These are phyloP conservation scores for Terebella lapidaria DNA, from an alignment of 2,888 invertebrate genomes.

Conservation along the genomic window DNA sequence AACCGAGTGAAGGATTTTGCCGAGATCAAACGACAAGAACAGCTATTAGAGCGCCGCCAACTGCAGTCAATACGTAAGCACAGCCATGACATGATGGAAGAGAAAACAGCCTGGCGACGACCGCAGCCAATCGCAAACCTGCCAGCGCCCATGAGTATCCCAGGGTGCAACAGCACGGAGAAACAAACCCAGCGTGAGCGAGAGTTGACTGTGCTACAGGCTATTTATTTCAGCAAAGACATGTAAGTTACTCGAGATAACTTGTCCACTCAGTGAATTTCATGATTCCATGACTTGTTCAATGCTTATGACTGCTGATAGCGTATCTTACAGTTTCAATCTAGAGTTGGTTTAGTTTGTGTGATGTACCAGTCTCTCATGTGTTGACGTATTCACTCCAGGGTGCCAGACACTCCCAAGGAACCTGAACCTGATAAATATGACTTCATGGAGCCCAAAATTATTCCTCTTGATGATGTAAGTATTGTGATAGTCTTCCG, in stretches of 20 bases:
- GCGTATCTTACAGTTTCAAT: too few species aligned
- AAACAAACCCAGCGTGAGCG: conserved; percentile 80
- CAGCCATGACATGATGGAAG: conserved; percentile 21
- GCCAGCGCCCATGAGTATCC: conserved; percentile 37
- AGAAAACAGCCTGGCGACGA: conserved; percentile 62
- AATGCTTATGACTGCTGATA: too few species aligned
- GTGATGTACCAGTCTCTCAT: too few species aligned
- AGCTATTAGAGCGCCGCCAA: conserved; percentile 66
- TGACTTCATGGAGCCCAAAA: conserved; percentile 69
- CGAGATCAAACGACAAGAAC: conserved; percentile 87
- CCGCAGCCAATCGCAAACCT: conserved; percentile 64
- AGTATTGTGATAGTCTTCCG: conserved; percentile 24
- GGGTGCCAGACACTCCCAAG: conserved; percentile 77
- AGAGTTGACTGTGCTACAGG: conserved; percentile 71
- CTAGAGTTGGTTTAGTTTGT: too few species aligned
- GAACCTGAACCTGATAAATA: conserved; percentile 84
- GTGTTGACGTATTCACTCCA: conserved; percentile 30
- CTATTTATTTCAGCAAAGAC: conserved; percentile 51
- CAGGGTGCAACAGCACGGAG: conserved; percentile 69
- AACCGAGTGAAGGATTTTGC: conserved; percentile 74
- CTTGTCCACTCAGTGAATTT: conserved; percentile 15
- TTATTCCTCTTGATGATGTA: conserved; percentile 82
- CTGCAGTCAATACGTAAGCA: conserved; percentile 43
- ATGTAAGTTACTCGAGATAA: conserved; percentile 18
- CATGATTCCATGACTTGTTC: too few species aligned